Evolutionary conservation across 2,888 invertebrate species (phyloP), one percentile per base, ranked within the genome.

Genomic region (Tetragonisca angustula): DNA sequence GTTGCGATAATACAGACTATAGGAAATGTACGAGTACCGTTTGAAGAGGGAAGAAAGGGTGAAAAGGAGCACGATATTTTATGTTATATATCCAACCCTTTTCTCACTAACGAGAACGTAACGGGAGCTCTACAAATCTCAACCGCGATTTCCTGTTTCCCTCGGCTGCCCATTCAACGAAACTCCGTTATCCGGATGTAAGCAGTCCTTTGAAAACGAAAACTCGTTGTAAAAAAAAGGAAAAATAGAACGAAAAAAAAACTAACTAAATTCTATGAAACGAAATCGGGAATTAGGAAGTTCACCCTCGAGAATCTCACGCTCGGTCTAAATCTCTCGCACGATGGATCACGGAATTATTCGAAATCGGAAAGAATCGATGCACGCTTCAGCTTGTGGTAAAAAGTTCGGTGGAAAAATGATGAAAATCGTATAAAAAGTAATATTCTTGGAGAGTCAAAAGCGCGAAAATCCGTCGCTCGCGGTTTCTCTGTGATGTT

Each of bases 391-490:
- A 21, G 43, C 27, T 27, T n/a, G 61, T 65, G 68, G 27, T 21
- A 21, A 59, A 61, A 56, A 21, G 68, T 59, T 52, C 32, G 68
- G 50, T 67, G 32, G 21, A 64, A 78, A 83, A 86, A 76, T 75
- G 68, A 67, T 71, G 84, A 78, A 79, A 85, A 85, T 76, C 84
- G 65, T n/a, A 5, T 36, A 61, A 64, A 43, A 36, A 69, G 74
- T 86, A 75, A 82, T 62, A 36, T 62, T 50, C 84, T 84, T 80
- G 76, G 79, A 27, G 71, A 83, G 73, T 94, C 92, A 93, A 93
- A 90, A 94, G 93, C 92, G 94, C 94, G 94, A 94, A 94, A 93
- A 92, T 94, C 93, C 93, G 92, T 88, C 84, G 81, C 79, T 81
- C 81, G 83, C 81, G 83, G 84, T 83, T 87, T 81, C 86, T 83